Conservation (phyloP, 2,888 invertebrate genomes). For the Dione vanillae region DNA sequence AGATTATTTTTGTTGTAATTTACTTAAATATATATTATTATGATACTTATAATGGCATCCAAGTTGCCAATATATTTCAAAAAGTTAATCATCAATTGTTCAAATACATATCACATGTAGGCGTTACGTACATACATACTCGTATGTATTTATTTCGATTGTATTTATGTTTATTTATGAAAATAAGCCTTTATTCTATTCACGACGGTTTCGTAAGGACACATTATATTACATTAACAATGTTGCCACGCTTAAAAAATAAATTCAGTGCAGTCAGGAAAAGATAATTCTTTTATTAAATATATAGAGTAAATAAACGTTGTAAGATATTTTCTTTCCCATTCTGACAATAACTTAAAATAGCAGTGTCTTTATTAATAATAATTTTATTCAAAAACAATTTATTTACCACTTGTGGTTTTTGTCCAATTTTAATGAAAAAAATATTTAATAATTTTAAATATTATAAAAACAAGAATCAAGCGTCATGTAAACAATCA, state of each 20-base stretch:
- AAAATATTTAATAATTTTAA: too few species aligned
- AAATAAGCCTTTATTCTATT: conserved; percentile 46
- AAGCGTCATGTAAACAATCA: too few species aligned
- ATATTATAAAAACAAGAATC: too few species aligned
- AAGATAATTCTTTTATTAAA: too few species aligned
- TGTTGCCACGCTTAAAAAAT: not conserved
- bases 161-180: conserved; percentile 46
- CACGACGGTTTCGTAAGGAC: conserved; percentile 24
- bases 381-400: too few species aligned
- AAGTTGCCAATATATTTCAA: conserved; percentile 35
- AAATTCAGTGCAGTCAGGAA: not conserved
- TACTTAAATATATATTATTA: not conserved
- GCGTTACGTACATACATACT: conserved; percentile 23
- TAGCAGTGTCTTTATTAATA: too few species aligned
- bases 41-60: not conserved
- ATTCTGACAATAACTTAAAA: too few species aligned
- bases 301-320: too few species aligned
- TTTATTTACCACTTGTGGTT: too few species aligned
- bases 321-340: too few species aligned
- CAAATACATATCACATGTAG: conserved; percentile 29
- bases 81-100: conserved; percentile 45
- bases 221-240: not conserved
- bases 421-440: too few species aligned
- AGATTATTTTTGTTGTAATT: too few species aligned
- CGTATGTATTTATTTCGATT: conserved; percentile 30